Percentiles rank a stretch among this genome's conserved stretches.
phyloP scores from a whole-genome alignment of 2,888 invertebrate genomes.

The Yponomeuta evonymella region DNA sequence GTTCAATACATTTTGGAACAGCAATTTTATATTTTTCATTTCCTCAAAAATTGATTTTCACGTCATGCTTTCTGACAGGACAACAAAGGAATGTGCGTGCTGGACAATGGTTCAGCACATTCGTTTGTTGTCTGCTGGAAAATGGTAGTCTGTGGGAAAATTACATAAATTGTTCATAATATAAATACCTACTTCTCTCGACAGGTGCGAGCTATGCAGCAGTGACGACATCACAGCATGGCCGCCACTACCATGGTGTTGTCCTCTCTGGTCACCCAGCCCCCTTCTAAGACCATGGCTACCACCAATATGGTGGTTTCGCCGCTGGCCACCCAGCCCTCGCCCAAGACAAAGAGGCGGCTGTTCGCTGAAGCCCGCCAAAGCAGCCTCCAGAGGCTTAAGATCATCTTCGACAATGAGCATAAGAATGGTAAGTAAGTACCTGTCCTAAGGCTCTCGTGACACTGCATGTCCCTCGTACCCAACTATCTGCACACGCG shows the following conservation, averaged over 20 bases:
- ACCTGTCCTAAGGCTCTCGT: no score
- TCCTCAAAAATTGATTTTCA: not conserved
- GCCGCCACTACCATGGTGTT: conserved; percentile 63
- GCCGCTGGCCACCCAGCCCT: conserved; percentile 56
- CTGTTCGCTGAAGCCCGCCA: conserved; percentile 67
- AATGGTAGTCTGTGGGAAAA: no score
- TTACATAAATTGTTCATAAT: no score
- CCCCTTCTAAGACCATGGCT: conserved; percentile 55
- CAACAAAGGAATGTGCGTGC: not conserved
- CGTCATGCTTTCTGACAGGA: not conserved
- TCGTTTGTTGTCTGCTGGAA: no score
- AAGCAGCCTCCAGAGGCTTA: conserved; percentile 61
- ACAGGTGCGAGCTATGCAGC: not conserved
- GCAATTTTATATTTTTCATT: no score
- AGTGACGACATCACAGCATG: not conserved
- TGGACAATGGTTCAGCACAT: no score
- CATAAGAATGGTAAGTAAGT: conserved; percentile 43
- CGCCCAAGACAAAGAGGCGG: conserved; percentile 60
- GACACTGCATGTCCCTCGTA: no score
- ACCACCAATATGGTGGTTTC: conserved; percentile 64
- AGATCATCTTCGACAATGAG: conserved; percentile 66
- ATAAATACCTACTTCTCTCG: no score
- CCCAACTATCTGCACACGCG: no score
- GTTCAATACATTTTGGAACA: no score
- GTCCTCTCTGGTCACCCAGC: conserved; percentile 58